Evolutionary conservation across 2,113 vertebrate species (phyloP).

Genomic region (Carlito syrichta): DNA sequence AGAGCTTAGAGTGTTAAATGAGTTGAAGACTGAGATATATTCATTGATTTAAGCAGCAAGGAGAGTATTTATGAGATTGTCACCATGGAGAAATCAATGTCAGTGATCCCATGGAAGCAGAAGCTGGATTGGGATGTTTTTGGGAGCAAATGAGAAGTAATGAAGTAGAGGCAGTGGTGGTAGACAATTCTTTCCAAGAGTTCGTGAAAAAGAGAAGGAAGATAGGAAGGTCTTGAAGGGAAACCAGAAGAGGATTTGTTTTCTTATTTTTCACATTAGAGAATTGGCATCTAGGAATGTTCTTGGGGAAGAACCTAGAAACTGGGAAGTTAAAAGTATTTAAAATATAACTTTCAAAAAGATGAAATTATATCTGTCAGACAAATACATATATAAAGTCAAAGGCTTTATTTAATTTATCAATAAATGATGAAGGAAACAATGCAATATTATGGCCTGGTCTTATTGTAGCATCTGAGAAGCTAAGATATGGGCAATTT

Average conservation of each 20-base stretch:
- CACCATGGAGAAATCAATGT: not conserved
- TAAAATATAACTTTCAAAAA: not conserved
- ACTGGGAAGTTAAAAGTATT: not conserved
- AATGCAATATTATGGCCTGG: not conserved
- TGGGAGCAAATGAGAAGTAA: not conserved
- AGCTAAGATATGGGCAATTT: not conserved
- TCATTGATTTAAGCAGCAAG: not conserved
- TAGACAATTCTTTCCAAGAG: not conserved
- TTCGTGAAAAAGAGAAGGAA: not conserved
- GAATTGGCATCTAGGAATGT: not conserved
- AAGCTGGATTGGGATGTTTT: not conserved
- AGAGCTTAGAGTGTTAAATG: not conserved
- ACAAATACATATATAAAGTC: not conserved
- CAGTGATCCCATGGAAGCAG: not conserved
- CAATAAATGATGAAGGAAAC: not conserved
- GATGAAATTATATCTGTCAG: not conserved
- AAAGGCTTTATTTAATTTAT: not conserved
- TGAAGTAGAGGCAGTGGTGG: not conserved
- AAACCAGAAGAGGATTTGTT: not conserved
- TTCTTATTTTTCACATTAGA: not conserved
- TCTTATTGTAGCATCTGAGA: not conserved
- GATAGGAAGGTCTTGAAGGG: not conserved
- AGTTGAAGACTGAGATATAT: not conserved
- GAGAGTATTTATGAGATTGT: not conserved
- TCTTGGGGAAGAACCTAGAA: not conserved